Percentiles rank a stretch among this genome's conserved stretches.
Conservation (phyloP, 2,797 vertebrate species). For the Sparidentex hasta region DNA sequence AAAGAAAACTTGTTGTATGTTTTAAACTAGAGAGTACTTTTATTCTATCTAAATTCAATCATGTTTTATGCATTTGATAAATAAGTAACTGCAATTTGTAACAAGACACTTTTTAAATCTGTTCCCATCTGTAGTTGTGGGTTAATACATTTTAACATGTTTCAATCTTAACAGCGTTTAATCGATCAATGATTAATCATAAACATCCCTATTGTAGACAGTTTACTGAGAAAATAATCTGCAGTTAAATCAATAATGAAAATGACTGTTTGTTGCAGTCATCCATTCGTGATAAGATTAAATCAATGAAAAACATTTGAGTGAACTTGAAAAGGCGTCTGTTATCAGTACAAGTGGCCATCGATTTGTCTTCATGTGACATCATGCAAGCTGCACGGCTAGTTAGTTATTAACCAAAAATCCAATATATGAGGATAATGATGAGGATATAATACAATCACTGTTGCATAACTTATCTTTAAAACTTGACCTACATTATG, state of each 20-base stretch:
- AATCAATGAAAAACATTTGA: background rate
- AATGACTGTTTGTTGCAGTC: background rate
- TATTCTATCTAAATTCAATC: too few species aligned
- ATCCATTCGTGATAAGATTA: background rate
- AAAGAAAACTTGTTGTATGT: too few species aligned
- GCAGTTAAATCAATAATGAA: background rate
- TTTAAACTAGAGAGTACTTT: too few species aligned
- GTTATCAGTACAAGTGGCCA: background rate
- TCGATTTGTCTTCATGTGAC: background rate
- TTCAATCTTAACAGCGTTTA: too few species aligned
- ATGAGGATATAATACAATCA: background rate
- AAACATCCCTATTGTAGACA: too few species aligned
- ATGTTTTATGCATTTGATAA: too few species aligned
- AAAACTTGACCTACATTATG: conserved; percentile 13
- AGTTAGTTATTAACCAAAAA: conserved; percentile 33
- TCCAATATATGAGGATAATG: background rate
- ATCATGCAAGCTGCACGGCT: background rate
- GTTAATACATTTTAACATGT: too few species aligned
- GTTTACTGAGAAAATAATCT: background rate
- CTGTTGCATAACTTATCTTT: conserved; percentile 1
- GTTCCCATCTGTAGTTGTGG: too few species aligned
- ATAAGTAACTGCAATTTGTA: too few species aligned
- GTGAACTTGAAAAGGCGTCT: background rate
- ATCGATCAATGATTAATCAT: too few species aligned
- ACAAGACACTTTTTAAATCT: too few species aligned